Base-by-base conservation (phyloP, 1,140 invertebrate genomes). In the Araneus ventricosus region DNA sequence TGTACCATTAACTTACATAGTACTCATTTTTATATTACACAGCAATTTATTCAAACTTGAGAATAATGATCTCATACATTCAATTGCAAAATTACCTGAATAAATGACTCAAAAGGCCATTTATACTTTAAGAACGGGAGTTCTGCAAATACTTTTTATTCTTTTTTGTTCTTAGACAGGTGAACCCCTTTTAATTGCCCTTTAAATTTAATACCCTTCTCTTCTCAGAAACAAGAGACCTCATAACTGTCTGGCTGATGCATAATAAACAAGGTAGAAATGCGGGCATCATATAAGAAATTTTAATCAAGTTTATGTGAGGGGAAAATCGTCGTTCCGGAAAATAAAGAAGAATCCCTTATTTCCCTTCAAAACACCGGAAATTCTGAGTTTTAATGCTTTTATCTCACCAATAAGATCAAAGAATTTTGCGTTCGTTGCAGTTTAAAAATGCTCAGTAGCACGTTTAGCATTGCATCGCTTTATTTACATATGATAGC, bases 171-270 rank as follows among this genome's bases (percentile, higher is more conserved):
- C 70, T 37, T 75, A 20, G 70, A 75, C 30, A 34, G 30, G 30
- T 75, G 70, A 34, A 37, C 17, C 5, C n/a, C 30, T 20, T 37
- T 75, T 75, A 75, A 75, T 75, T 75, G 70, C 34, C 14, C 30
- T 37, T 20, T 75, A 75, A 37, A 75, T n/a, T 67, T 22, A 37
- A 75, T 30, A 75, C 30, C 30, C 27, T 75, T 37, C 6, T 34
- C 45, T 52, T 17, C 20, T 75, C 2, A 4, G 17, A 37, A 75
- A 34, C 30, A 17, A 5, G 5, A 37, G 17, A 75, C 34, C 30
- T 75, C 70, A 75, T 34, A 75, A 75, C 34, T 75, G 70, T 75
- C 70, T 75, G 20, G 30, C 70, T 75, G 70, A 37, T 34, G 70
- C 70, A 75, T 75, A 75, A 17, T 75, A 34, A 75, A 34, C 70